Evolutionary conservation across 92 coral and sea anemone genomes (phyloP).

Genomic region (Galaxea fascicularis): DNA sequence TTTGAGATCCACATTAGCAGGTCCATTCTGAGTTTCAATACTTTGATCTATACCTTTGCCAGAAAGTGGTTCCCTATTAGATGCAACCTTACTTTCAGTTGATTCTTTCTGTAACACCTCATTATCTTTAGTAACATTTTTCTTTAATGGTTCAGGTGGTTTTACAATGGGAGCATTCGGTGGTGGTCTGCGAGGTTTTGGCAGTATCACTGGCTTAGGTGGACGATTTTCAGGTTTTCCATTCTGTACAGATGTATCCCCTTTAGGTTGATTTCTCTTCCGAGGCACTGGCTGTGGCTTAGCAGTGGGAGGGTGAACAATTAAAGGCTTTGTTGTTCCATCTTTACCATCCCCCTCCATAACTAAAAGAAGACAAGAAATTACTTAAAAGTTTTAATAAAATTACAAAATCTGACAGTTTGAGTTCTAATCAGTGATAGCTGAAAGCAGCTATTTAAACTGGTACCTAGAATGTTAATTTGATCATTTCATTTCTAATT

Average conservation of each 20-base stretch:
- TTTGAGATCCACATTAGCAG: not conserved
- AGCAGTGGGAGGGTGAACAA: constrained; percentile 55
- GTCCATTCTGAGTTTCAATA: constrained; percentile 6
- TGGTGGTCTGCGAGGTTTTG: constrained; percentile 64
- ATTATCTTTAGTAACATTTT: not conserved
- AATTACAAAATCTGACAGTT: not conserved
- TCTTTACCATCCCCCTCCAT: constrained; percentile 42
- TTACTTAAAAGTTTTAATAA: not conserved
- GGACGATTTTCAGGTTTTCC: constrained; percentile 23
- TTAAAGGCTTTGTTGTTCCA: constrained; percentile 22
- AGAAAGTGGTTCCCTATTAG: not conserved
- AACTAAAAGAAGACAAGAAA: not conserved
- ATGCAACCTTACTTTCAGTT: not conserved
- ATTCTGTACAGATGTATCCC: constrained; percentile 7
- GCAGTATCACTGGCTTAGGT: constrained; percentile 67
- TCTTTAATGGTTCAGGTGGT: not conserved
- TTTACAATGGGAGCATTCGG: constrained; percentile 45
- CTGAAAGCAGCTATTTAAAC: not conserved
- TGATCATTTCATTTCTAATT: no score
- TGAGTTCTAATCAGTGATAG: not conserved
- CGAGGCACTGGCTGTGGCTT: constrained; percentile 84
- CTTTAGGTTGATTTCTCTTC: constrained; percentile 51
- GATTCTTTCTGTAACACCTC: not conserved
- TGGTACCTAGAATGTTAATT: no score
- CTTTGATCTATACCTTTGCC: not conserved